Evolutionary conservation across 1,140 invertebrate species (phyloP).

Genomic region (Portunus trituberculatus): DNA sequence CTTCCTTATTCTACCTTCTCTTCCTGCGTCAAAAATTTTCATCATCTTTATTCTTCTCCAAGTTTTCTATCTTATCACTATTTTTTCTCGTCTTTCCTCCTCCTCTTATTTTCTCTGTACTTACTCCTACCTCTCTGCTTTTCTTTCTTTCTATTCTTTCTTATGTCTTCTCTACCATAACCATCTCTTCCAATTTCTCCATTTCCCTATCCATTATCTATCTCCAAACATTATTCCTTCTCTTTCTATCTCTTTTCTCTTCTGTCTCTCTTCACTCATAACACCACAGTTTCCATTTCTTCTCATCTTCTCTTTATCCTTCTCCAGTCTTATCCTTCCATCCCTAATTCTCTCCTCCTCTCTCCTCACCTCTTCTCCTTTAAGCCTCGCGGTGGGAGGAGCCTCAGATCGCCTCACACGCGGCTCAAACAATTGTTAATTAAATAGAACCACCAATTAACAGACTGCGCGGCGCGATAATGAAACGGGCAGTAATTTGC

Average conservation of each 20-base stretch:
- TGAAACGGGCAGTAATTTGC: background rate
- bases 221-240: background rate
- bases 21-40: no score
- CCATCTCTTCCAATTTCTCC: background rate
- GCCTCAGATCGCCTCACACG: background rate
- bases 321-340: background rate
- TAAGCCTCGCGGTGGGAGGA: background rate
- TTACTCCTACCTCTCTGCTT: background rate
- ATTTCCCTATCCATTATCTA: background rate
- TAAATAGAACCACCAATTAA: slow-evolving; percentile 64
- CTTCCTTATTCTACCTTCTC: no score
- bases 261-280: background rate
- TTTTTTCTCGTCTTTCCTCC: background rate
- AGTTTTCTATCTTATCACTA: background rate
- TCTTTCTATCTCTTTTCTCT: background rate
- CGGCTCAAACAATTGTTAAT: slow-evolving; percentile 54
- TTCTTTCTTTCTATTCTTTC: background rate
- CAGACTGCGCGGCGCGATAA: background rate
- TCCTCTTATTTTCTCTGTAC: background rate
- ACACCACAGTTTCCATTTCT: background rate
- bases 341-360: slow-evolving; percentile 6
- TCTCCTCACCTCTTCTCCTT: background rate
- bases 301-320: background rate
- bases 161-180: background rate
- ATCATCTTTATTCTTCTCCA: background rate